Percentiles rank a stretch among this genome's conserved stretches.
These are phyloP conservation scores for Drosophila putrida DNA, from an alignment of 2,888 invertebrate species.

Conservation along the genomic window DNA sequence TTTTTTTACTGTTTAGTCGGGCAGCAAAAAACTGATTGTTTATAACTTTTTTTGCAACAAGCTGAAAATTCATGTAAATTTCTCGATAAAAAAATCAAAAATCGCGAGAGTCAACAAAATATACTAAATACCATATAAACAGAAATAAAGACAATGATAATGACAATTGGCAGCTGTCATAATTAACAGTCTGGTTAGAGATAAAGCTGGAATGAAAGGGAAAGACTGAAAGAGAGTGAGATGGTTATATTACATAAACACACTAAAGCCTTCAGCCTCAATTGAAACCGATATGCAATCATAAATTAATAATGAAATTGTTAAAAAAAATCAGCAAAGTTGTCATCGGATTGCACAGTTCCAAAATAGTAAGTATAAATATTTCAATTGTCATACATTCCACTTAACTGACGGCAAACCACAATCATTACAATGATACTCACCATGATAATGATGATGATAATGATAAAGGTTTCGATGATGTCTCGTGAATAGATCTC, in stretches of 20 bases:
- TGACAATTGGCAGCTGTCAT: slow-evolving; percentile 28
- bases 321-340: slow-evolving; percentile 33
- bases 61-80: slow-evolving; percentile 79
- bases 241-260: slow-evolving; percentile 33
- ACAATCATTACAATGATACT: slow-evolving; percentile 2
- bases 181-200: slow-evolving; percentile 25
- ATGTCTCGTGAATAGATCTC: slow-evolving; percentile 13
- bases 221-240: background rate
- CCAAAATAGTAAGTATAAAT: slow-evolving; percentile 10
- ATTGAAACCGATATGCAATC: slow-evolving; percentile 49
- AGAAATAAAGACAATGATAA: slow-evolving; percentile 26
- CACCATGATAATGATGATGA: background rate
- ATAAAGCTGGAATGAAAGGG: background rate
- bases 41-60: slow-evolving; percentile 71
- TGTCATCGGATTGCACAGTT: slow-evolving; percentile 44
- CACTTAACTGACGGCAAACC: slow-evolving; percentile 24
- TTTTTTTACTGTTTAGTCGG: slow-evolving; percentile 13
- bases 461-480: slow-evolving; percentile 1
- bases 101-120: slow-evolving; percentile 56
- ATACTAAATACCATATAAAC: slow-evolving; percentile 8
- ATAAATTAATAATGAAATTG: slow-evolving; percentile 33
- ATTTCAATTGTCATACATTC: slow-evolving; percentile 51
- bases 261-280: slow-evolving; percentile 14
- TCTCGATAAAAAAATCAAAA: slow-evolving; percentile 66
- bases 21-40: slow-evolving; percentile 66